These are phyloP conservation scores for Trichopoda pennipes DNA, from an alignment of 2,888 invertebrate species.

Conservation along the genomic window DNA sequence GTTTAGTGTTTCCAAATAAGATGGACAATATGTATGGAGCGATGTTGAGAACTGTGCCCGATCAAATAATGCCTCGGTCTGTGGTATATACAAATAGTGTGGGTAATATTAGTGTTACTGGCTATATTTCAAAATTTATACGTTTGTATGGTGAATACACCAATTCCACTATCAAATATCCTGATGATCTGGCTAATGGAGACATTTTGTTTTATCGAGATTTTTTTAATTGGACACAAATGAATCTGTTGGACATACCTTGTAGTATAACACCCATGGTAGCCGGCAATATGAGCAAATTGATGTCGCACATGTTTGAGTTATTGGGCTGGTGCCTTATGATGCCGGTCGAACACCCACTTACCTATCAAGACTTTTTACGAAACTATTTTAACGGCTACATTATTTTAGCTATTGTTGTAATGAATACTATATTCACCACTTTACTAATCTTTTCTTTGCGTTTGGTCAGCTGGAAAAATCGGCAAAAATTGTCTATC, in stretches of 20 bases:
- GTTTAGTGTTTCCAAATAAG: constrained; percentile 37
- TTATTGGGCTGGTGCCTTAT: constrained; percentile 56
- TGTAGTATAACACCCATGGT: constrained; percentile 59
- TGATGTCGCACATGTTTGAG: constrained; percentile 63
- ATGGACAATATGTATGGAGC: constrained; percentile 53
- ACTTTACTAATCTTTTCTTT: constrained; percentile 25
- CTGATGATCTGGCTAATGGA: constrained; percentile 39
- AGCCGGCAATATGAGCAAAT: constrained; percentile 18
- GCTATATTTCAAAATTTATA: constrained; percentile 59
- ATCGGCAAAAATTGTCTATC: constrained; percentile 3
- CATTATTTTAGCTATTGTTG: constrained; percentile 14
- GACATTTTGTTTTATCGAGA: constrained; percentile 48
- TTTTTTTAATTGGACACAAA: constrained; percentile 58
- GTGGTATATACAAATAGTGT: constrained; percentile 55
- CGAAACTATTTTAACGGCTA: constrained; percentile 8
- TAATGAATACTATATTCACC: constrained; percentile 54
- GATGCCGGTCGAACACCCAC: constrained; percentile 63
- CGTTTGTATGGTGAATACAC: constrained; percentile 57
- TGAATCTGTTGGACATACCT: constrained; percentile 55
- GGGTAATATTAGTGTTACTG: constrained; percentile 39
- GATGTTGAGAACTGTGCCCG: constrained; percentile 52
- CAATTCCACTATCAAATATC: constrained; percentile 60
- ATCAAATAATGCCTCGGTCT: constrained; percentile 67
- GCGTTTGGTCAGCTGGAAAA: constrained; percentile 6
- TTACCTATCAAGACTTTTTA: constrained; percentile 53